Evolutionary conservation across 2,888 invertebrate species (phyloP).

Genomic region (Papilio elwesi): DNA sequence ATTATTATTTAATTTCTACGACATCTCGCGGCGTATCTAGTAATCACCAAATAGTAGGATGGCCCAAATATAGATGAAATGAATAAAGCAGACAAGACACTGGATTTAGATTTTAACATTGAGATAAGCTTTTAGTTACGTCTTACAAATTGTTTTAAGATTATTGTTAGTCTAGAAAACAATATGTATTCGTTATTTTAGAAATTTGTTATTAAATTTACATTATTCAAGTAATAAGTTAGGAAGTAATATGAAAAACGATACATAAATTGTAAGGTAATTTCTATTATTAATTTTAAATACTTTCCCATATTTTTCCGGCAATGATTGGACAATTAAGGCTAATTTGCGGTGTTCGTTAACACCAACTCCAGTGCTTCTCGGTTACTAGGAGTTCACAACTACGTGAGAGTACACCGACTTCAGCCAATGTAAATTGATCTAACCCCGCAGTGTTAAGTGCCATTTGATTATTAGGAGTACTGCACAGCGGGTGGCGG

Average conservation of each 20-base stretch:
- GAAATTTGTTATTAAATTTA: too few relatives aligned
- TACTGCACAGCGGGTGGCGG: constrained; percentile 58
- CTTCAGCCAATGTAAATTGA: constrained; percentile 59
- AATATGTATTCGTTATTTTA: too few relatives aligned
- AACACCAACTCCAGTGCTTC: constrained; percentile 50
- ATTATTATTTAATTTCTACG: neutral
- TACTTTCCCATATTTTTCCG: too few relatives aligned
- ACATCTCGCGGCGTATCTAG: constrained; percentile 29
- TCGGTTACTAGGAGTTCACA: constrained; percentile 70
- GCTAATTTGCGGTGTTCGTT: constrained; percentile 32
- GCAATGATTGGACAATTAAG: neutral
- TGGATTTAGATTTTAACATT: neutral
- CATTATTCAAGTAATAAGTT: neutral
- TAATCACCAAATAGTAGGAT: constrained; percentile 4
- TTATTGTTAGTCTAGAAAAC: neutral
- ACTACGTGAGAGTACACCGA: constrained; percentile 57
- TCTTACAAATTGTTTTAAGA: neutral
- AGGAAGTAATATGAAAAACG: neutral
- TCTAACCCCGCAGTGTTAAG: constrained; percentile 55
- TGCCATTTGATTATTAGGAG: constrained; percentile 54
- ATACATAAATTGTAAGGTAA: neutral
- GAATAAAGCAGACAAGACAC: neutral
- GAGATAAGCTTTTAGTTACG: neutral
- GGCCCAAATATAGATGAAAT: too few relatives aligned
- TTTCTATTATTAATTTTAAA: neutral